Base-by-base conservation (phyloP, 1,140 invertebrate species). In the Dreissena rostriformis region DNA sequence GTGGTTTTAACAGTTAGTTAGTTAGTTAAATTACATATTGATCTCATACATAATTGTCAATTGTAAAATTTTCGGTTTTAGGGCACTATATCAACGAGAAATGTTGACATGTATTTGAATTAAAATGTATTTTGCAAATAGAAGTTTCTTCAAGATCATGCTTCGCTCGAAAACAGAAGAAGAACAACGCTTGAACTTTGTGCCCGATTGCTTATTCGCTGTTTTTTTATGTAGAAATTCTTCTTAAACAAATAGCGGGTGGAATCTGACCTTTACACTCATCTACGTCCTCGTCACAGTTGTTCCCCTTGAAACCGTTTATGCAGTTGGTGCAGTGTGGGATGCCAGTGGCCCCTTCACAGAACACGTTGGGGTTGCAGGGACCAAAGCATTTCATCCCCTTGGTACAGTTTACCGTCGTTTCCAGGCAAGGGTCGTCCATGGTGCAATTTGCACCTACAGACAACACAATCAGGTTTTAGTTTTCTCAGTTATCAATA, bases 361-460 rank as follows among this genome's bases (percentile, higher is more conserved):
- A 79, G 1, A 71, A 28, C 26, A 79, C 26, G 52, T 79, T 79
- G 0, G 77, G 77, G 53, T 55, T 52, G 39, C 77, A 79, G 7
- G 51, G 24, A n/a, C 77, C 77, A 22, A 28, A 79, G 57, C 77
- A 79, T 8, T 29, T 19, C 12, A 49, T 79, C n/a, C 65, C 51
- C 14, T 0, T 15, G 0, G 77, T 52, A 71, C 77, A 79, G n/a
- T 79, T 22, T 28, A 53, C 68, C 39, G 24, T 79, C 0, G 22
- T 26, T n/a, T 52, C 22, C n/a, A 70, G 17, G 57, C 67, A 79
- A 24, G 77, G 67, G 22, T 79, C 77, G 28, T 79, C 77, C 24
- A 79, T 8, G 14, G 66, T 57, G 29, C 77, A 79, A 28, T 79
- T 49, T 8, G 39, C 2, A 55, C 77, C 77, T 79, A 12, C 51